These are phyloP conservation scores for Craseonycteris thonglongyai DNA, from an alignment of 2,113 vertebrate species.

Conservation along the genomic window DNA sequence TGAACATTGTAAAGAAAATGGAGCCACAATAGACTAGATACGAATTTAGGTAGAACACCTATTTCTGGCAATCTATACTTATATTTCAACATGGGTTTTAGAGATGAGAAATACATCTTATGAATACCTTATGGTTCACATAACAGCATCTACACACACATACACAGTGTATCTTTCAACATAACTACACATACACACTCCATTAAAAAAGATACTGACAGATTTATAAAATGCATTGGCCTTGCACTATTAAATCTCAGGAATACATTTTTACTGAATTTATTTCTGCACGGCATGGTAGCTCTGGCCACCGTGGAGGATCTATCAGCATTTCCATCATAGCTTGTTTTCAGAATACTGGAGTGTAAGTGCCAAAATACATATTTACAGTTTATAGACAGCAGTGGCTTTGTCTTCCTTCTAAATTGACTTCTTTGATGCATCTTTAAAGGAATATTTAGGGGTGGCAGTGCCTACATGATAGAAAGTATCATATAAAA, in stretches of 20 bases:
- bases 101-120: constrained; percentile 53
- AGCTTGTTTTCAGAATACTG: constrained; percentile 48
- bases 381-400: constrained; percentile 70
- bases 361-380: constrained; percentile 56
- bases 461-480: constrained; percentile 41
- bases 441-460: constrained; percentile 43
- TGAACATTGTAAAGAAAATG: constrained; percentile 18
- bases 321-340: constrained; percentile 47
- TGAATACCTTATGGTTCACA: constrained; percentile 45
- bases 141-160: constrained; percentile 47
- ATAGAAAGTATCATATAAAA: constrained; percentile 40
- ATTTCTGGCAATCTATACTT: constrained; percentile 50
- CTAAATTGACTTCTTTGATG: constrained; percentile 38
- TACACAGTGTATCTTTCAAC: constrained; percentile 62
- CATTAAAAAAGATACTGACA: constrained; percentile 69
- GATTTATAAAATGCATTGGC: constrained; percentile 53
- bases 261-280: constrained; percentile 49
- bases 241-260: constrained; percentile 59
- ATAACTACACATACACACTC: constrained; percentile 57
- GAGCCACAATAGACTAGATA: constrained; percentile 23
- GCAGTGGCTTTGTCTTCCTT: constrained; percentile 57
- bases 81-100: constrained; percentile 56
- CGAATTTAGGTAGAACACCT: constrained; percentile 52
- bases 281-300: constrained; percentile 62
- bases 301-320: constrained; percentile 24